phyloP scores from a whole-genome alignment of 2,888 invertebrate species.

The Galeopsomyia nigrocyanea region DNA sequence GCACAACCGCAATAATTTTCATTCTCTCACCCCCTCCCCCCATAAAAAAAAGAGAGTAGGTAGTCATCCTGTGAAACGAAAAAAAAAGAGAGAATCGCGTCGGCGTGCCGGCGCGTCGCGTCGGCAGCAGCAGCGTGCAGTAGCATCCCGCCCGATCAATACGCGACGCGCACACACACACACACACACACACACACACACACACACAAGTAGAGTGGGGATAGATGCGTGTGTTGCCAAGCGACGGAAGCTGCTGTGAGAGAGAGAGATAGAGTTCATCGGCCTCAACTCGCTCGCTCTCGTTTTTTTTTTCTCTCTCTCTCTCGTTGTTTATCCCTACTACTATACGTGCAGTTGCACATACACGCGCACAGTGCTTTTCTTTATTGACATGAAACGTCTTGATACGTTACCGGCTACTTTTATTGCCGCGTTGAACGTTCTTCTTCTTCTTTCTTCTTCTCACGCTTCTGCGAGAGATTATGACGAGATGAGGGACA shows the following conservation, averaged over 20 bases:
- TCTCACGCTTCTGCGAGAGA: constrained; percentile 7
- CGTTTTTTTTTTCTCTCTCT: constrained; percentile 48
- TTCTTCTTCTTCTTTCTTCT: constrained; percentile 25
- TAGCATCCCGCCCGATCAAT: constrained; percentile 56
- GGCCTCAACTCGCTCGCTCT: constrained; percentile 59
- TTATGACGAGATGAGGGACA: no score
- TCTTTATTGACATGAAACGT: constrained; percentile 5
- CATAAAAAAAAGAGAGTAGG: no score
- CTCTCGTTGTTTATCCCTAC: constrained; percentile 44
- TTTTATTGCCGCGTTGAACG: constrained; percentile 25
- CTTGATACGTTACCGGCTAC: constrained; percentile 8
- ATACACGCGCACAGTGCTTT: background rate
- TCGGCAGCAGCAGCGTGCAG: constrained; percentile 36
- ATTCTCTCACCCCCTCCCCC: no score
- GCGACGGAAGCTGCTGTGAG: constrained; percentile 67
- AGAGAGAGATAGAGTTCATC: constrained; percentile 60
- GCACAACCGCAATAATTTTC: no score
- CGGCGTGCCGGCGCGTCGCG: constrained; percentile 17
- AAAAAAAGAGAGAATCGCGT: background rate
- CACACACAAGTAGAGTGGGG: background rate
- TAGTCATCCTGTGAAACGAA: background rate
- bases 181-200: constrained; percentile 36
- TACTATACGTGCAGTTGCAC: constrained; percentile 2
- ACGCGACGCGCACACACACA: constrained; percentile 47
- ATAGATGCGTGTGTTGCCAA: constrained; percentile 62